Conservation (phyloP, 2,797 vertebrate genomes). For the Amblyopsis hoosieri region DNA sequence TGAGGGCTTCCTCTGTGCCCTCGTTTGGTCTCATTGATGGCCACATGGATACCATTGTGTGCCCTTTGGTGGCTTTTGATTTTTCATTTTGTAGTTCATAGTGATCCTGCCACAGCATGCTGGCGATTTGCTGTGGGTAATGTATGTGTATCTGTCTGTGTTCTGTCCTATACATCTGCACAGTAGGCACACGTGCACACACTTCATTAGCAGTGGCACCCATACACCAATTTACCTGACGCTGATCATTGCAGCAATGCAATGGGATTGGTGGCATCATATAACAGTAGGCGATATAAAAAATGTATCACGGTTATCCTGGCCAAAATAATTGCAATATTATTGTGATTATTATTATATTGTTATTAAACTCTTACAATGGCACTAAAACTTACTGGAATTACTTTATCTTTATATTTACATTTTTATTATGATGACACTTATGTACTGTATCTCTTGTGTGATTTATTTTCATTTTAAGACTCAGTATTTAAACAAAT, state of each 20-base stretch:
- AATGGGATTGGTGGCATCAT: neutral
- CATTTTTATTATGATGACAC: no score
- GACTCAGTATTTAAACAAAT: no score
- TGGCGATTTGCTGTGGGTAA: slow-evolving; percentile 6
- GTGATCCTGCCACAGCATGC: slow-evolving; percentile 35
- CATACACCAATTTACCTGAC: slow-evolving; percentile 18
- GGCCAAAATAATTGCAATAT: no score
- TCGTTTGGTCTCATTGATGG: slow-evolving; percentile 38
- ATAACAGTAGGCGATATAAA: no score
- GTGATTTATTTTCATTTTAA: no score
- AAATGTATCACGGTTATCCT: no score
- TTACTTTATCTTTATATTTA: no score
- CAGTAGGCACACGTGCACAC: slow-evolving; percentile 4
- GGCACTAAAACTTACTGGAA: no score
- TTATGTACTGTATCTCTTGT: no score
- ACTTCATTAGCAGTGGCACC: neutral
- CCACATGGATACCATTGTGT: slow-evolving; percentile 19
- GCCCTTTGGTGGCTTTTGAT: slow-evolving; percentile 33
- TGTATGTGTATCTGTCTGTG: neutral
- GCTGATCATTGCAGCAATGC: slow-evolving; percentile 17
- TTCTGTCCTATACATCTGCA: neutral
- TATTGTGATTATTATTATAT: no score
- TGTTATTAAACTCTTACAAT: no score
- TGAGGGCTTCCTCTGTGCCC: slow-evolving; percentile 17
- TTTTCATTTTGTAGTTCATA: slow-evolving; percentile 13